phyloP scores from a whole-genome alignment of 64 coral and sea anemone species.

The Porites lutea region DNA sequence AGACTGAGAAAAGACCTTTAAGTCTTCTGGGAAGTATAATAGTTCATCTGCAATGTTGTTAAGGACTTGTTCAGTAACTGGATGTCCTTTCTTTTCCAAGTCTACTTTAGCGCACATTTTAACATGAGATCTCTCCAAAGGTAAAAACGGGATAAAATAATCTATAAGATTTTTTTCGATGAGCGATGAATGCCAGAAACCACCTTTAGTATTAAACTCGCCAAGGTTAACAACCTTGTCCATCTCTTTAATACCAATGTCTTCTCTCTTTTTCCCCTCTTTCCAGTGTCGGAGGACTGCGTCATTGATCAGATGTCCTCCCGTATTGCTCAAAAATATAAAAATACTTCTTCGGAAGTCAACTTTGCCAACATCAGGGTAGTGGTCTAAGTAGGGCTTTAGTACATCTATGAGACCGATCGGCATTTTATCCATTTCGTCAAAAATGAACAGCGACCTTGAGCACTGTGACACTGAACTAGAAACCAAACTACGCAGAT shows the following conservation, averaged over 20 bases:
- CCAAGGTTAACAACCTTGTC: conserved; percentile 71
- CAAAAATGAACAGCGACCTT: conserved; percentile 86
- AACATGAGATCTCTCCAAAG: conserved; percentile 83
- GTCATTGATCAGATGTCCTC: conserved; percentile 78
- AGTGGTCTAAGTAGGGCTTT: conserved; percentile 82
- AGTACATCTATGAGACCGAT: conserved; percentile 76
- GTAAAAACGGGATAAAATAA: conserved; percentile 92
- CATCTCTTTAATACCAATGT: conserved; percentile 86
- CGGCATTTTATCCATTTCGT: conserved; percentile 94
- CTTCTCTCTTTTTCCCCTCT: conserved; percentile 61
- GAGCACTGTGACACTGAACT: conserved; percentile 58
- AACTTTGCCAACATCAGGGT: conserved; percentile 61
- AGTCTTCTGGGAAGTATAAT: conserved; percentile 76
- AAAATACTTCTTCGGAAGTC: conserved; percentile 87
- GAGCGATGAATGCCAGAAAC: conserved; percentile 82
- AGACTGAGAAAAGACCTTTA: conserved; percentile 85
- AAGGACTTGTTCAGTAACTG: conserved; percentile 30
- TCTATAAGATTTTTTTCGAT: conserved; percentile 84
- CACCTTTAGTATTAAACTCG: conserved; percentile 76
- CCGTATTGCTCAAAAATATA: conserved; percentile 94
- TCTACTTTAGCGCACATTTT: conserved; percentile 79
- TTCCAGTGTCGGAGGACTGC: conserved; percentile 76
- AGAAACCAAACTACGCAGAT: conserved; percentile 36
- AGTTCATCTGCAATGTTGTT: conserved; percentile 84
- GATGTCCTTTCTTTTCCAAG: conserved; percentile 43